Evolutionary conservation across 2,888 invertebrate species (phyloP).

Genomic region (Acrobasis consociella): DNA sequence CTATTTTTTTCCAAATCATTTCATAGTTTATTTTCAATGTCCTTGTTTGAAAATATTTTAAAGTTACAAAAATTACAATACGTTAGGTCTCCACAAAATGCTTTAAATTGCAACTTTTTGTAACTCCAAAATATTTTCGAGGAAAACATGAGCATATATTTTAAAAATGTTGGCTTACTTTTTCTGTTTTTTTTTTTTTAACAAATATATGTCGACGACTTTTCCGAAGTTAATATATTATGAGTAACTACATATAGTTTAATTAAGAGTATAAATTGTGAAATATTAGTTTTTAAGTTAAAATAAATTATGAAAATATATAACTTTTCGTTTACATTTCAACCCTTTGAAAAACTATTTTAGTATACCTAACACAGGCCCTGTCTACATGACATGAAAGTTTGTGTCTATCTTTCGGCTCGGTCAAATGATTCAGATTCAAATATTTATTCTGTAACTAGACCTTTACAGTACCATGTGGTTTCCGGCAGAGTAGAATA

Average conservation of each 20-base stretch:
- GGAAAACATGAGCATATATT: constrained; percentile 1
- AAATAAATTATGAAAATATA: constrained; percentile 51
- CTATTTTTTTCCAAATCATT: constrained; percentile 1
- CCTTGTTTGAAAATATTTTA: constrained; percentile 24
- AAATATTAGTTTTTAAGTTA: constrained; percentile 43
- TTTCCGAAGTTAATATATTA: constrained; percentile 39
- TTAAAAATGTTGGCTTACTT: constrained; percentile 26
- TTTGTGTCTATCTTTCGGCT: too few species aligned
- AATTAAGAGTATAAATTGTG: constrained; percentile 39
- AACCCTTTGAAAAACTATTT: too few species aligned
- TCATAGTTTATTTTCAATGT: constrained; percentile 18
- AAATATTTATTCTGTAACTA: too few species aligned
- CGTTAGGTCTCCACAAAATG: constrained; percentile 12
- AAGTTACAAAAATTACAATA: constrained; percentile 18
- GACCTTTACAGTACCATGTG: too few species aligned
- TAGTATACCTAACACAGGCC: too few species aligned
- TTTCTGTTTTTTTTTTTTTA: constrained; percentile 30
- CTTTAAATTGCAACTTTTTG: constrained; percentile 27
- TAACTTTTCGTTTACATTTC: constrained; percentile 22
- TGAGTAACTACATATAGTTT: constrained; percentile 37
- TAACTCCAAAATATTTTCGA: constrained; percentile 16
- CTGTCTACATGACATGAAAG: too few species aligned
- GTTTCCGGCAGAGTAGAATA: too few species aligned
- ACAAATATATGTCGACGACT: constrained; percentile 30
- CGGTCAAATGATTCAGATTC: too few species aligned